Conservation (phyloP, 2,113 vertebrate species). For the Cyanoliseus patagonus region DNA sequence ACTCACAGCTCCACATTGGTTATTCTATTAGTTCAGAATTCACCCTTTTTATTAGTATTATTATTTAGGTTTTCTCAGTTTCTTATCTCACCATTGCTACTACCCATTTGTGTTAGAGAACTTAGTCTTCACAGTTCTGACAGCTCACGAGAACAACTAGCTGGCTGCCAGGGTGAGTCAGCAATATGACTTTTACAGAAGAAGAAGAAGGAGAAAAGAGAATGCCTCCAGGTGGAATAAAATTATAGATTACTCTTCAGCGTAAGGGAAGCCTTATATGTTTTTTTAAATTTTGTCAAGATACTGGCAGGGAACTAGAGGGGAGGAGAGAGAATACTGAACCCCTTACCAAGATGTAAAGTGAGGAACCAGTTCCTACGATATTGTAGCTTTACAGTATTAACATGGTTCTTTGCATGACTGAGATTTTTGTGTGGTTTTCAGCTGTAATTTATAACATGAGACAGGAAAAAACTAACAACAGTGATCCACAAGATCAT, state of each 20-base stretch:
- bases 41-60: neutral
- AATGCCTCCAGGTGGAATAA: neutral
- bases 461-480: neutral
- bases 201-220: neutral
- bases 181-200: neutral
- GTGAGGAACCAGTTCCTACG: neutral
- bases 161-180: conserved; percentile 3
- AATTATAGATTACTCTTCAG: neutral
- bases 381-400: neutral
- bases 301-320: neutral
- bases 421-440: neutral
- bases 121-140: neutral
- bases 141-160: neutral
- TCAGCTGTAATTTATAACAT: neutral
- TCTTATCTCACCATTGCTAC: neutral
- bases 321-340: neutral
- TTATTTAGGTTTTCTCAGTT: neutral
- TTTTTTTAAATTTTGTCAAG: neutral
- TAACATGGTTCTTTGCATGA: accelerated
- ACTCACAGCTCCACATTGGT: neutral
- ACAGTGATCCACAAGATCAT: neutral
- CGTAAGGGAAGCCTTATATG: neutral
- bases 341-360: neutral
- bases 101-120: neutral
- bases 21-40: neutral